phyloP scores from a whole-genome alignment of 2,113 vertebrate genomes.

The Heterocephalus glaber region DNA sequence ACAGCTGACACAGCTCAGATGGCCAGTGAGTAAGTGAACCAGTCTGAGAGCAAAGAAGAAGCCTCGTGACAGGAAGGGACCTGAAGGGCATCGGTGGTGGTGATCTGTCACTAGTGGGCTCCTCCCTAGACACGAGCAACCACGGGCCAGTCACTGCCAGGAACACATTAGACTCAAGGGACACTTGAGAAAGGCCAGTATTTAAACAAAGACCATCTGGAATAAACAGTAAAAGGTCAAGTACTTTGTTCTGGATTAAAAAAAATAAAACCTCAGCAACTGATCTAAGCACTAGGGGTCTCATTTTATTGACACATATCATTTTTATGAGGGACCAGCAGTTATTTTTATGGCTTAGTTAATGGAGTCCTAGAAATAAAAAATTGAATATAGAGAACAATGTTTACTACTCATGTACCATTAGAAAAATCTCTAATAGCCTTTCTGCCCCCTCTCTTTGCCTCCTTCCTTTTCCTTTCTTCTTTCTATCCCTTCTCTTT shows the following conservation, averaged over 20 bases:
- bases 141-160: not conserved
- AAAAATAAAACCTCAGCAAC: not conserved
- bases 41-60: conserved; percentile 77
- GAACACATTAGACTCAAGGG: not conserved
- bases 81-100: conserved; percentile 27
- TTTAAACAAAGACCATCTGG: conserved; percentile 36
- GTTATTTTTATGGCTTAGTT: conserved; percentile 62
- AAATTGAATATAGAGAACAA: conserved; percentile 8
- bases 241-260: not conserved
- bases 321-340: conserved; percentile 41
- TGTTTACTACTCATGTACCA: conserved; percentile 21
- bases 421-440: conserved; percentile 5
- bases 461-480: not conserved
- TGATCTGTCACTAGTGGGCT: not conserved
- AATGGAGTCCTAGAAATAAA: conserved; percentile 62
- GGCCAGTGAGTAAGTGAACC: conserved; percentile 74
- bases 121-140: not conserved
- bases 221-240: not conserved
- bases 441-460: not conserved
- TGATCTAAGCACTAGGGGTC: not conserved
- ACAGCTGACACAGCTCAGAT: conserved; percentile 75
- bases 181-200: not conserved
- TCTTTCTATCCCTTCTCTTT: not conserved
- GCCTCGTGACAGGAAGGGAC: conserved; percentile 5
- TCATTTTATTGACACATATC: conserved; percentile 23